Base-by-base conservation (phyloP, 2,888 invertebrate genomes). In the Phaonia tiefii region DNA sequence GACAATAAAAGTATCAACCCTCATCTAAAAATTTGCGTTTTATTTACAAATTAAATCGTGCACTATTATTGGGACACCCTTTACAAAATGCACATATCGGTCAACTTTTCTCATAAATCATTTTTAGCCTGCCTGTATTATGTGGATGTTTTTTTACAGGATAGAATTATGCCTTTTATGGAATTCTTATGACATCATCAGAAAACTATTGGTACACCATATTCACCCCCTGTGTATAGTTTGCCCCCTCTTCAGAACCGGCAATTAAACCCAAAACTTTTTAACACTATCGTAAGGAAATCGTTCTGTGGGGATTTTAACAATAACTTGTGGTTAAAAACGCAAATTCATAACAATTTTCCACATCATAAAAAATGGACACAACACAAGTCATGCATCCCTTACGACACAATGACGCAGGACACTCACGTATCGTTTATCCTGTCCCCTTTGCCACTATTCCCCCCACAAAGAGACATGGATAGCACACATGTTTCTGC, bases 311-410 rank as follows among this genome's bases (percentile, higher is more conserved):
- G 22, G 63, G 63, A 20, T 8, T 31, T 58, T 13, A 39, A 22
- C 39, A 39, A 13, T 67, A 17, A 56, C 66, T 70, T 74, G 74
- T 60, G 80, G 80, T 75, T 42, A 39, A 22, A 67, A 67, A 76
- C 37, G 67, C 63, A 73, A 75, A 67, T 77, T 67, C 74, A 77
- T 74, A 75, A 77, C 74, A 77, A 77, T 75, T 81, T 77, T 81
- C 67, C 77, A 81, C 80, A 60, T 58, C 80, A 77, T 77, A 80
- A 77, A 80, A 74, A 74, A 66, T 66, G 65, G 56, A 66, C n/a
- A 17, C 37, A n/a, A 39, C 51, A 74, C 42, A 42, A 39, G 39
- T n/a, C 1, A 20, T 42, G 22, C n/a, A n/a, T n/a, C n/a, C n/a
- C n/a, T n/a, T n/a, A n/a, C n/a, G n/a, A n/a, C n/a, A 42, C 5